Evolutionary conservation across 2,888 invertebrate genomes (phyloP), one percentile per base, ranked within the genome.

Genomic region (Malthinus seriepunctatus): DNA sequence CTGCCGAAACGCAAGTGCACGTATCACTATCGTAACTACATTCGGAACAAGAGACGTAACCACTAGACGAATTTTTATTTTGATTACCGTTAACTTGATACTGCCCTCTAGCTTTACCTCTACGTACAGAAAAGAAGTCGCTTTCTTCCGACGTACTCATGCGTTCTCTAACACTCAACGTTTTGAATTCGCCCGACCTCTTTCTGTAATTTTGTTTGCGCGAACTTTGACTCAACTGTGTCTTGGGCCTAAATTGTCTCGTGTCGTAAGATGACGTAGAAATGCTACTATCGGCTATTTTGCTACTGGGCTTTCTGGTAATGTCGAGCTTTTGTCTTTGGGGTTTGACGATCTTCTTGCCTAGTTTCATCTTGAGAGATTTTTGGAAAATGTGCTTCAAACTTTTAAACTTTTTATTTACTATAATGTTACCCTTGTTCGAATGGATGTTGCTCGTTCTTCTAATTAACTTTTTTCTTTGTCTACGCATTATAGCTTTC

Each of bases 21-120:
- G 91, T 89, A 68, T 93, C 93, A 1, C 91, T 92, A 71, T 93
- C 93, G 73, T 88, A 89, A 64, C 88, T 87, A 73, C 94, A 94
- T 76, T 94, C 94, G 38, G 93, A 93, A 75, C 93, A 94, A 2
- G 92, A 91, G 1, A 93, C 91, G 73, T 93, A 93, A 7, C 86
- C 85, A 62, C 83, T 83, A 53, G 83, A 83, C 38, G 83, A 82
- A 63, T 78, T 78, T 8, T 76, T 68, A 54, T 77, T 75, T 52
- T 75, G 76, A 49, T 69, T 67, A 15, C 49, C 46, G 11, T 46
- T 61, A 11, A 68, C 39, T 76, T 76, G 32, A 70, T 68, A 61
- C 72, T 76, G 61, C 70, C 73, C 45, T 69, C 73, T 56, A 65
- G 73, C 42, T 76, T 77, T 71, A 38, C 64, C 57, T 33, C 74